A percentile compares a stretch with the other conserved stretches of the same genome.
phyloP scores from a whole-genome alignment of 1,140 invertebrate species.

The Drosophila obscura region DNA sequence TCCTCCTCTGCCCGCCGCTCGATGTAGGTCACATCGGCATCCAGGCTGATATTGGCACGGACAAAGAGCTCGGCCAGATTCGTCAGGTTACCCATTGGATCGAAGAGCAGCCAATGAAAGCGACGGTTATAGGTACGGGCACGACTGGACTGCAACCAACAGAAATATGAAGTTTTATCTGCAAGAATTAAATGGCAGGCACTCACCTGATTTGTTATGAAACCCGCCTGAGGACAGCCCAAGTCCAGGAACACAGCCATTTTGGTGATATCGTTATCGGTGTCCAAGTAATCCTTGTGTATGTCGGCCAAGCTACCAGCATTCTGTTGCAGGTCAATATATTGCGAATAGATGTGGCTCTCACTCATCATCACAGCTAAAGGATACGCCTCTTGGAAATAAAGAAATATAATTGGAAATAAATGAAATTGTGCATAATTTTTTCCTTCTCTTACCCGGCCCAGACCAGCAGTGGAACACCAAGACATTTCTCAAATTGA shows the following conservation, averaged over 20 bases:
- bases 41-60: slow-evolving; percentile 63
- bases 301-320: slow-evolving; percentile 34
- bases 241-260: slow-evolving; percentile 69
- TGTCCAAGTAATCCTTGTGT: slow-evolving; percentile 55
- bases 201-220: slow-evolving; percentile 57
- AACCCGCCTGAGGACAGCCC: slow-evolving; percentile 39
- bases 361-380: slow-evolving; percentile 42
- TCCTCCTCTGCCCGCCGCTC: slow-evolving; percentile 7
- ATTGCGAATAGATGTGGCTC: slow-evolving; percentile 58
- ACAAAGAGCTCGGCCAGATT: slow-evolving; percentile 38
- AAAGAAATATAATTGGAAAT: neutral
- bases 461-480: slow-evolving; percentile 72
- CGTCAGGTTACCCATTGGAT: slow-evolving; percentile 43
- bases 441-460: slow-evolving; percentile 28
- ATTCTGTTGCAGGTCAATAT: slow-evolving; percentile 45
- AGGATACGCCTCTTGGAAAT: slow-evolving; percentile 28
- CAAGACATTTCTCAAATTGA: slow-evolving; percentile 48
- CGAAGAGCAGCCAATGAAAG: slow-evolving; percentile 71
- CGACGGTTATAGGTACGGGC: slow-evolving; percentile 53
- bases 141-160: slow-evolving; percentile 46
- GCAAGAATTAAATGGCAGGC: neutral
- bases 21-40: slow-evolving; percentile 65
- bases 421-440: neutral
- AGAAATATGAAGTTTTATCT: neutral
- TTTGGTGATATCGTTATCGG: slow-evolving; percentile 26